phyloP scores from a whole-genome alignment of 2,113 vertebrate genomes.

The Thermophis baileyi region DNA sequence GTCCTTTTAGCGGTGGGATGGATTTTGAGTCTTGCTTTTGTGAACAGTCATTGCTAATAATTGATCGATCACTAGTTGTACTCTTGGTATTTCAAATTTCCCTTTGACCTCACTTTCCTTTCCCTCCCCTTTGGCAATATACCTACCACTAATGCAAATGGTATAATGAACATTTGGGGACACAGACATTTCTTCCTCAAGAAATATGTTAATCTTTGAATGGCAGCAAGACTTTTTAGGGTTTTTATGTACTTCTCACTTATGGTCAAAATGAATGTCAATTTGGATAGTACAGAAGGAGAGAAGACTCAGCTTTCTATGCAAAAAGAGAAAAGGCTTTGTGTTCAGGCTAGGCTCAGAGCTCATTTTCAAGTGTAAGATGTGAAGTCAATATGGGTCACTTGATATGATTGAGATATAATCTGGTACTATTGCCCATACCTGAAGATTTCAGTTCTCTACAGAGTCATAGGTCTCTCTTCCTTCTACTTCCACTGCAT shows the following conservation, averaged over 20 bases:
- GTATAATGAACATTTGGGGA: background rate
- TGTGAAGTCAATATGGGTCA: slow-evolving; percentile 39
- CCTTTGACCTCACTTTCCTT: background rate
- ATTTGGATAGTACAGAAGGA: background rate
- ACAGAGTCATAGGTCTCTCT: slow-evolving; percentile 24
- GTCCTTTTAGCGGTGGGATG: too few relatives aligned
- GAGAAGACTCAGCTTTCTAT: background rate
- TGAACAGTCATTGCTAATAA: background rate
- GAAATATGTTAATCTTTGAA: background rate
- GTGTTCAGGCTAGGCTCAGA: slow-evolving; percentile 5
- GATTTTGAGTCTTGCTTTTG: too few relatives aligned
- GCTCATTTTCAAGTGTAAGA: slow-evolving; percentile 33
- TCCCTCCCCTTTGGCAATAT: background rate
- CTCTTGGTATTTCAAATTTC: background rate
- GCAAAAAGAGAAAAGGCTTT: background rate
- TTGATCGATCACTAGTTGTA: background rate
- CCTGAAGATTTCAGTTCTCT: slow-evolving; percentile 31
- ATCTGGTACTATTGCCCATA: slow-evolving; percentile 37
- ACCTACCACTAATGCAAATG: background rate
- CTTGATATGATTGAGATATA: slow-evolving; percentile 45
- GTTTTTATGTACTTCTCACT: background rate
- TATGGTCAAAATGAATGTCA: slow-evolving; percentile 26
- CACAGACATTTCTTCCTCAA: background rate
- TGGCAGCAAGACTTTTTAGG: background rate
- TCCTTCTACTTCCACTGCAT: slow-evolving; percentile 30